Base-by-base conservation (phyloP, 2,113 vertebrate species). In the Bettongia penicillata region DNA sequence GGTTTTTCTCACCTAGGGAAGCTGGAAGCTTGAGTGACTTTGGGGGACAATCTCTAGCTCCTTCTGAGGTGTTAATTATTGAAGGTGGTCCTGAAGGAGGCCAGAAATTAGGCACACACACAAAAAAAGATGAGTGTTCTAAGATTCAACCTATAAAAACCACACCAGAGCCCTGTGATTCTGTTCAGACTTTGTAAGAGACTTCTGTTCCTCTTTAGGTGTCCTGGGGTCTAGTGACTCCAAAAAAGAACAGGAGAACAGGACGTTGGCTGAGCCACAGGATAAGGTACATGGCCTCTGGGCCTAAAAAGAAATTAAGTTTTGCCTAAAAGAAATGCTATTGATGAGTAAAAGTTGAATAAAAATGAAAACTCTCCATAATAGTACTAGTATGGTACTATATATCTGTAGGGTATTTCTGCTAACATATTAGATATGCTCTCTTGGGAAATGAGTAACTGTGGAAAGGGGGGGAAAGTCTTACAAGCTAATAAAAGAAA, bases 1-100 rank as follows among this genome's bases (percentile, higher is more conserved):
- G 55, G 96, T 96, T 77, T 95, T 98, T 97, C 94, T 97, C 96
- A 97, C 96, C 97, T 96, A 95, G 96, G 94, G 96, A 96, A 95
- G 93, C 90, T 97, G 96, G 94, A 93, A 94, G 90, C 55, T 95
- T 95, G 94, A 94, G 77, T 93, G 95, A 68, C 92, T 98, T 96
- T 96, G 37, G 26, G 53, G 94, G 97, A 96, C n/a, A 53, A 96
- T 95, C 68, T 94, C 55, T 53, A 97, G 90, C 50, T 53, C 77
- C 91, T 95, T 97, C 89, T 92, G 94, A 97, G 93, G 92, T 37
- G 90, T 37, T 53, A 96, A 90, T 96, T 97, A 94, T n/a, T 93
- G 84, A 96, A 84, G 94, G 93, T 91, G 61, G 93, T 94, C n/a
- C 95, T 84, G 16, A 55, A 1, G 26, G 53, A 53, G 77, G 52